phyloP scores from a whole-genome alignment of 2,113 vertebrate genomes.

The Benitochromis conjunctus region DNA sequence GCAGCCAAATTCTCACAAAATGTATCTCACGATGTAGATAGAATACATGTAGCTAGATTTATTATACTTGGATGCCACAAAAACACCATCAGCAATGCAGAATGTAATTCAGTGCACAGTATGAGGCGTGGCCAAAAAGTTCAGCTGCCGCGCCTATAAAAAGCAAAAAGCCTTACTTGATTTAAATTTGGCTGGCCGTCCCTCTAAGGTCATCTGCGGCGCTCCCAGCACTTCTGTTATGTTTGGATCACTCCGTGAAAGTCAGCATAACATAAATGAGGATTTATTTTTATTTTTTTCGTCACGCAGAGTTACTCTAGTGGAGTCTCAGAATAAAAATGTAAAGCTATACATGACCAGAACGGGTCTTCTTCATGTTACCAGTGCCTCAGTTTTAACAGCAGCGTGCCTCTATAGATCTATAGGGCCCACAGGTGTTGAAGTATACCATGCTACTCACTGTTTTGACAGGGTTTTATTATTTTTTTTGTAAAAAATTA shows the following conservation, averaged over 20 bases:
- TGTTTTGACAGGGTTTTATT: no score
- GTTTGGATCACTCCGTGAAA: background rate
- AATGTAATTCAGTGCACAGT: background rate
- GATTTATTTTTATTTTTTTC: background rate
- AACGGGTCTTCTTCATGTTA: background rate
- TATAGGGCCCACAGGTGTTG: background rate
- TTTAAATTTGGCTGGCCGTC: background rate
- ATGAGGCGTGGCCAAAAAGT: background rate
- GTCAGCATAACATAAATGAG: background rate
- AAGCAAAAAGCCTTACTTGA: background rate
- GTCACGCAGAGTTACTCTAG: background rate
- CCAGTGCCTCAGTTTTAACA: background rate
- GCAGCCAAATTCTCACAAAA: background rate
- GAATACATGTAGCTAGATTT: background rate
- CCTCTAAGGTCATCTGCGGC: background rate
- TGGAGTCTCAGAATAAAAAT: background rate
- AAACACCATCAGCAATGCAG: background rate
- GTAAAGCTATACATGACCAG: background rate
- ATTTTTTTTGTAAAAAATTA: background rate
- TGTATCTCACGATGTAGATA: rapidly evolving
- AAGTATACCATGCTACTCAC: background rate
- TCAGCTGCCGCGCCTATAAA: background rate
- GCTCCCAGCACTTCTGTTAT: background rate
- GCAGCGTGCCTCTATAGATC: background rate
- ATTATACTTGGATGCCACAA: background rate